phyloP scores from a whole-genome alignment of 1,140 invertebrate species.

The Penaeus vannamei region DNA sequence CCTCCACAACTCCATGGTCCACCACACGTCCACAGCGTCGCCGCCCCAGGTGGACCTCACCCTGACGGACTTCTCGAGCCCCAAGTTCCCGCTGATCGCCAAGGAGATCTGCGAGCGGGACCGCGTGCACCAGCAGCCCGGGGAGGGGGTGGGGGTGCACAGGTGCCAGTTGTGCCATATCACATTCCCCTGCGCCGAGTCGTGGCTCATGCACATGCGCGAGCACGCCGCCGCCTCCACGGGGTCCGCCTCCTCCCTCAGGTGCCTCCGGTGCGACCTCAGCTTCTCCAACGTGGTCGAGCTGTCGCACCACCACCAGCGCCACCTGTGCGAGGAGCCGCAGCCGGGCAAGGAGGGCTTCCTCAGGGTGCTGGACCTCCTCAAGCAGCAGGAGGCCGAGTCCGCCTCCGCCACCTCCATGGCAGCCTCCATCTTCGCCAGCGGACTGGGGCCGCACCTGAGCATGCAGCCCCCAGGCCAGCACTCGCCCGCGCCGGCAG shows the following conservation, averaged over 20 bases:
- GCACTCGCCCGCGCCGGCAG: conserved; percentile 69
- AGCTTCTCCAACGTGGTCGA: conserved; percentile 69
- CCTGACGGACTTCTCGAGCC: conserved; percentile 84
- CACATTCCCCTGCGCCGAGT: conserved; percentile 83
- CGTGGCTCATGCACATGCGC: conserved; percentile 76
- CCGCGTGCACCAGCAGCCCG: conserved; percentile 68
- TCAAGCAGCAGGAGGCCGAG: conserved; percentile 70
- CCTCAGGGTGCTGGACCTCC: conserved; percentile 84
- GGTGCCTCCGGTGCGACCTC: conserved; percentile 68
- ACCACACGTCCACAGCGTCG: conserved; percentile 71
- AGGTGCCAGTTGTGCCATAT: conserved; percentile 81
- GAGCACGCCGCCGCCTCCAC: conserved; percentile 57
- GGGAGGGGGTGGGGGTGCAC: conserved; percentile 72
- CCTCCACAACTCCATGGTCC: conserved; percentile 77
- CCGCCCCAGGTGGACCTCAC: conserved; percentile 76
- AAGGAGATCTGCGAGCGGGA: conserved; percentile 81
- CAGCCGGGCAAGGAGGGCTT: conserved; percentile 80
- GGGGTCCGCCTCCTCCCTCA: conserved; percentile 63
- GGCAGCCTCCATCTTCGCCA: neutral
- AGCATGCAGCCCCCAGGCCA: conserved; percentile 38
- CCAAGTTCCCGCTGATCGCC: conserved; percentile 84
- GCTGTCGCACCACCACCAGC: conserved; percentile 70
- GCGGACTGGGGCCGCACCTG: conserved; percentile 37
- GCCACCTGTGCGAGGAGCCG: conserved; percentile 70
- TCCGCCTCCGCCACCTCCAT: conserved; percentile 64